phyloP scores from a whole-genome alignment of 2,113 vertebrate genomes.

The Myrmecophaga tridactyla region DNA sequence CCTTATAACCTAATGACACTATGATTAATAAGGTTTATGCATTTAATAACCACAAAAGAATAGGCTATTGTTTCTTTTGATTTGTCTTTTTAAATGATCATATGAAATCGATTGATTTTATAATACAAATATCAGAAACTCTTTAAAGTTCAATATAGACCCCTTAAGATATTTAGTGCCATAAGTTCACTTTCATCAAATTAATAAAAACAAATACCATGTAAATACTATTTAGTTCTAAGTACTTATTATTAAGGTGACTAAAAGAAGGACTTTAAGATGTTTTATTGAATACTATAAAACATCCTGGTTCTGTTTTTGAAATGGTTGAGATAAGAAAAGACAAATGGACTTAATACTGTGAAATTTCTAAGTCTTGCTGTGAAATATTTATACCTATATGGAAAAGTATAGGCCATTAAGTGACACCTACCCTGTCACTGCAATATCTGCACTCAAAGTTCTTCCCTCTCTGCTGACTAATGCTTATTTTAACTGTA shows the following conservation, averaged over 20 bases:
- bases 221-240: background rate
- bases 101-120: background rate
- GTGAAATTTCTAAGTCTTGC: background rate
- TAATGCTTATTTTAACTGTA: background rate
- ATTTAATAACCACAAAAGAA: background rate
- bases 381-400: background rate
- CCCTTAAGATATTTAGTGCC: background rate
- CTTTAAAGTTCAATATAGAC: background rate
- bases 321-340: background rate
- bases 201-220: background rate
- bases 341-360: background rate
- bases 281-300: background rate
- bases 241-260: background rate
- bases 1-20: background rate
- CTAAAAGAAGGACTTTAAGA: background rate
- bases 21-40: background rate
- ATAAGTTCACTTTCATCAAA: background rate
- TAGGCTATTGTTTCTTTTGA: background rate
- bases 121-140: background rate
- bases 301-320: background rate
- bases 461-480: background rate
- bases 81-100: background rate
- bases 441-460: background rate
- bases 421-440: background rate
- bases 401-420: background rate